These are phyloP conservation scores for Erpornis zantholeuca DNA, from an alignment of 2,113 vertebrate species.

Conservation along the genomic window DNA sequence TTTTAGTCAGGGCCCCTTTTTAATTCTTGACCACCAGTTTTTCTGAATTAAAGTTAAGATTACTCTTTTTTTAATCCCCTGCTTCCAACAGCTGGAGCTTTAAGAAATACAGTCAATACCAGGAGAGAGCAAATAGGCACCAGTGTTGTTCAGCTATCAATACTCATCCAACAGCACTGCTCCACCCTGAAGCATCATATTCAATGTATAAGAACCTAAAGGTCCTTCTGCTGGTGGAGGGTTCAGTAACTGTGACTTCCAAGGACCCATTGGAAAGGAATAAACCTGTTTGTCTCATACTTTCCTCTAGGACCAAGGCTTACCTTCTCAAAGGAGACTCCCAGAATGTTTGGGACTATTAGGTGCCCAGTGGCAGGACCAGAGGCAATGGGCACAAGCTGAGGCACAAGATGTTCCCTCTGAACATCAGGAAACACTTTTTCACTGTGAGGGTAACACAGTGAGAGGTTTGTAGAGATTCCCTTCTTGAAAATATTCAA, in stretches of 20 bases:
- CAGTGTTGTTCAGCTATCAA: neutral
- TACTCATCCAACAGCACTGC: neutral
- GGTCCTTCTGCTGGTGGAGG: neutral
- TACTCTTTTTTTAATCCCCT: neutral
- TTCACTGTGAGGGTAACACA: neutral
- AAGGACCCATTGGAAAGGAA: neutral
- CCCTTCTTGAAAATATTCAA: neutral
- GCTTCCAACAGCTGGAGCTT: neutral
- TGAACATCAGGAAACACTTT: neutral
- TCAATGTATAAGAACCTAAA: neutral
- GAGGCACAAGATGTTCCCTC: neutral
- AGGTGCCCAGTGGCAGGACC: neutral
- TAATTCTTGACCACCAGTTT: neutral
- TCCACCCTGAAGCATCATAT: neutral
- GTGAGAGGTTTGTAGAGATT: neutral
- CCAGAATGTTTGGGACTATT: neutral
- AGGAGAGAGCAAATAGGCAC: neutral
- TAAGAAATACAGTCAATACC: neutral
- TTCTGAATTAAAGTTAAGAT: conserved; percentile 11
- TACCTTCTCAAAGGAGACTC: neutral
- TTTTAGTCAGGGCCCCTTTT: neutral
- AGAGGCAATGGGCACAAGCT: neutral
- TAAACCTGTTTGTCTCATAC: neutral
- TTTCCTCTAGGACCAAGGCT: neutral
- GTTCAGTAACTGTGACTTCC: neutral